These are phyloP conservation scores for Hassar affinis DNA, from an alignment of 2,113 vertebrate species.

Conservation along the genomic window DNA sequence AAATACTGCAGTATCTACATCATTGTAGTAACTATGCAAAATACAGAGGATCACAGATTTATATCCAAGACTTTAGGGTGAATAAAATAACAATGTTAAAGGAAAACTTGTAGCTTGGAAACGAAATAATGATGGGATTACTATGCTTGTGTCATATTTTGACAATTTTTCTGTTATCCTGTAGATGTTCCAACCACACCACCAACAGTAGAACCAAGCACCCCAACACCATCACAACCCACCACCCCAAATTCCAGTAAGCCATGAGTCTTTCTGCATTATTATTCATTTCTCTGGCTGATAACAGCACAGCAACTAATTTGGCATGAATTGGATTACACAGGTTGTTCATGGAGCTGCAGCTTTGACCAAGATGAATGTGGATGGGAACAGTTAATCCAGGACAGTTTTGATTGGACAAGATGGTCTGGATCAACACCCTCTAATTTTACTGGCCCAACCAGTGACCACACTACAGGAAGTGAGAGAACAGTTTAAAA, in stretches of 20 bases:
- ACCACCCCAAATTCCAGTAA: constrained; percentile 28
- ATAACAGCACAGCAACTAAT: not conserved
- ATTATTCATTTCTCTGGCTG: not conserved
- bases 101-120: not conserved
- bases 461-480: constrained; percentile 77
- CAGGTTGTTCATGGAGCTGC: constrained; percentile 49
- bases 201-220: constrained; percentile 17
- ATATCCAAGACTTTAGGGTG: not conserved
- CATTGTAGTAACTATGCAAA: not conserved
- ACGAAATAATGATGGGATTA: not conserved
- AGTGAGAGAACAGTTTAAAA: constrained; percentile 59
- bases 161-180: not conserved
- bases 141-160: not conserved
- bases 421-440: constrained; percentile 74
- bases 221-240: constrained; percentile 26
- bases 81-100: not conserved
- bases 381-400: constrained; percentile 54
- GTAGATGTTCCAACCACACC: constrained; percentile 8
- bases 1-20: not conserved
- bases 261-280: not conserved
- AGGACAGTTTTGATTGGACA: constrained; percentile 69
- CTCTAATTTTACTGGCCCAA: constrained; percentile 71
- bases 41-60: not conserved
- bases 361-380: constrained; percentile 52
- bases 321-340: not conserved